These are phyloP conservation scores for Pseudorhombus dupliciocellatus DNA, from an alignment of 2,113 vertebrate species.

Conservation along the genomic window DNA sequence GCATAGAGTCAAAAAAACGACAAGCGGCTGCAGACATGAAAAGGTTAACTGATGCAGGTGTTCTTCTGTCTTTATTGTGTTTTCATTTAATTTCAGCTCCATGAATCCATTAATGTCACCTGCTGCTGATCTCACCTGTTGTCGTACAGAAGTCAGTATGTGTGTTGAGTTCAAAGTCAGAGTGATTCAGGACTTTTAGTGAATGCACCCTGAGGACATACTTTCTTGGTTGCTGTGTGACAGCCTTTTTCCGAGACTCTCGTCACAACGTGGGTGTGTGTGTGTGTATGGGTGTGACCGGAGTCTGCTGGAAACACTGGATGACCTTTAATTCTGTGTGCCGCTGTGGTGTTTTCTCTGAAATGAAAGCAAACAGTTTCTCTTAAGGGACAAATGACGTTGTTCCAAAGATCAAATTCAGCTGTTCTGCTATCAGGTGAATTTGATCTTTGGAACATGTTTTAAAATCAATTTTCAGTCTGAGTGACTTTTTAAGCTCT, in stretches of 20 bases:
- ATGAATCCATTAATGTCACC: no score
- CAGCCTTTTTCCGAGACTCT: constrained; percentile 51
- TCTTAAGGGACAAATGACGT: not conserved
- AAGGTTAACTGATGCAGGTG: no score
- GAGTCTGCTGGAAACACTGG: not conserved
- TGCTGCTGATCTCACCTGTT: no score
- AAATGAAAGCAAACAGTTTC: not conserved
- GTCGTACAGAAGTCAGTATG: no score
- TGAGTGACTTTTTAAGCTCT: no score
- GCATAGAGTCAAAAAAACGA: no score
- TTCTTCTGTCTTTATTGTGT: not conserved
- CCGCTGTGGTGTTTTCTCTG: not conserved
- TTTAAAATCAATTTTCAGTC: not conserved
- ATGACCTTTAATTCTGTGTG: not conserved
- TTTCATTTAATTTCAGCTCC: not conserved
- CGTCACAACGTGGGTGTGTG: not conserved
- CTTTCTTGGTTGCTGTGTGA: constrained; percentile 37
- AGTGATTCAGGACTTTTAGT: not conserved
- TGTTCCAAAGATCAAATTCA: not conserved
- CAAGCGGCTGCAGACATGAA: no score
- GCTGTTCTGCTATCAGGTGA: no score
- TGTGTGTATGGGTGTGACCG: constrained; percentile 34
- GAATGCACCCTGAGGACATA: constrained; percentile 8
- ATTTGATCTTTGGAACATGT: no score
- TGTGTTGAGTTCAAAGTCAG: no score